Evolutionary conservation across 2,113 vertebrate genomes (phyloP).

Genomic region (Oceanodroma tethys): DNA sequence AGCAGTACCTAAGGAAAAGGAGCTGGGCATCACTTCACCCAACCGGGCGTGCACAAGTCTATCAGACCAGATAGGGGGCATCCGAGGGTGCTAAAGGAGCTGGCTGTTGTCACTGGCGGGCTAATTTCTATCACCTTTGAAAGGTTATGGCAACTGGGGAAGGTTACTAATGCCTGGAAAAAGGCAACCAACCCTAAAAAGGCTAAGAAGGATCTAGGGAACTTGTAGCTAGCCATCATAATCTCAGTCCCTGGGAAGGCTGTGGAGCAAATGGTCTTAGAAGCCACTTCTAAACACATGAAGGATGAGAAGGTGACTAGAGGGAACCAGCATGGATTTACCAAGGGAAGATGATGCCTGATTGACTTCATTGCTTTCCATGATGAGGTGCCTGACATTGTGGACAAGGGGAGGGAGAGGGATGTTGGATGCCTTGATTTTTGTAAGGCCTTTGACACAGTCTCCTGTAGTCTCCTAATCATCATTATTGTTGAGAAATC

Average conservation of each 20-base stretch:
- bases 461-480: background rate
- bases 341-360: background rate
- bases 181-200: background rate
- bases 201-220: background rate
- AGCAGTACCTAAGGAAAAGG: background rate
- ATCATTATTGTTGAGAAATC: background rate
- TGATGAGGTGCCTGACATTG: background rate
- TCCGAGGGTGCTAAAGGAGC: background rate
- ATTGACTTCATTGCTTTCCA: background rate
- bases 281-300: background rate
- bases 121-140: background rate
- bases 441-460: background rate
- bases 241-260: background rate
- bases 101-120: background rate
- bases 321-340: background rate
- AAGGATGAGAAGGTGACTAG: background rate
- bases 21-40: background rate
- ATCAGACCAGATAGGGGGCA: background rate
- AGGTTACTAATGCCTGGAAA: background rate
- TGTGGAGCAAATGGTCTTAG: background rate
- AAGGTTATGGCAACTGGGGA: background rate
- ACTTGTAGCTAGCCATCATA: background rate
- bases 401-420: background rate
- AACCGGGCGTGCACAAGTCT: rapidly evolving
- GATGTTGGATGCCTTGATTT: background rate